A percentile compares a stretch with the other conserved stretches of the same genome.
phyloP scores from a whole-genome alignment of 2,797 vertebrate genomes.

The Lagorchestes hirsutus region DNA sequence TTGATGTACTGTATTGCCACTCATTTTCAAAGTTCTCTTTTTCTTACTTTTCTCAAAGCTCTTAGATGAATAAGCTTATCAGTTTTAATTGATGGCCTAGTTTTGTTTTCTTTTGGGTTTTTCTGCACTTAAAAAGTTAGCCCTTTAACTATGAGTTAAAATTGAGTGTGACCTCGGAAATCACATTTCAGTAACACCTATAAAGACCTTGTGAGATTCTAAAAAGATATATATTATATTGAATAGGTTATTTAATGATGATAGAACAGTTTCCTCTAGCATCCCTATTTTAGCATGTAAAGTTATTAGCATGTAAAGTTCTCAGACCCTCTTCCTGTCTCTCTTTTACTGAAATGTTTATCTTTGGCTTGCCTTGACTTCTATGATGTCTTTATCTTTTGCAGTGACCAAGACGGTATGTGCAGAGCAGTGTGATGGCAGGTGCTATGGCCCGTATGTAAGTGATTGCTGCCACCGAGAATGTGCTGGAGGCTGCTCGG shows the following conservation, averaged over 20 bases:
- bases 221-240: neutral
- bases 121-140: neutral
- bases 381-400: slow-evolving; percentile 27
- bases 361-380: slow-evolving; percentile 36
- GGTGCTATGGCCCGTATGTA: slow-evolving; percentile 97
- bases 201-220: neutral
- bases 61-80: neutral
- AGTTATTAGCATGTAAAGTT: neutral
- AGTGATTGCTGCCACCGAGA: slow-evolving; percentile 98
- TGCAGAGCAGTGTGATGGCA: slow-evolving; percentile 97
- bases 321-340: neutral
- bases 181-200: neutral
- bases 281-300: neutral
- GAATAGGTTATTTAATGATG: neutral
- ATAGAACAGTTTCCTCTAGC: neutral
- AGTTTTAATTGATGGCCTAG: neutral
- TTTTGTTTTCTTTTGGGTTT: neutral
- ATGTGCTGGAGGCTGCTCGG: slow-evolving; percentile 95
- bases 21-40: neutral
- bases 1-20: neutral
- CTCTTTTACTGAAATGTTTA: neutral
- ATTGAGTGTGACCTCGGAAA: neutral
- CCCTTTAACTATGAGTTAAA: neutral
- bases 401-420: slow-evolving; percentile 98
- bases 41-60: neutral